phyloP scores from a whole-genome alignment of 2,797 vertebrate genomes.

The Anguilla anguilla region DNA sequence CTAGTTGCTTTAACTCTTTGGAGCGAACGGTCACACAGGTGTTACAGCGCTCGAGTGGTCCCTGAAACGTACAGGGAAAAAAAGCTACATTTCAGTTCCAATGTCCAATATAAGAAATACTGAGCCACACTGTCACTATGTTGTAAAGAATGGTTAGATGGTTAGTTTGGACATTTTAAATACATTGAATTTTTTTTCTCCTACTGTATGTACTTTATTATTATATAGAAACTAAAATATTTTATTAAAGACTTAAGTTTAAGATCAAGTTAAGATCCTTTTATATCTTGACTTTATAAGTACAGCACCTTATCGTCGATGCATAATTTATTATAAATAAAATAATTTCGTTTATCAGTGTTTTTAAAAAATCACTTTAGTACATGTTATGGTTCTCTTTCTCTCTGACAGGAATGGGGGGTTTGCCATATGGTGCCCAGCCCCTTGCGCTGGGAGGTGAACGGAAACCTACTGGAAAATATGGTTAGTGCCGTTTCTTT shows the following conservation, averaged over 20 bases:
- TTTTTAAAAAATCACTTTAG: no score
- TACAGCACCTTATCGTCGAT: neutral
- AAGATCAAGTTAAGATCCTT: neutral
- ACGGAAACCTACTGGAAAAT: constrained; percentile 54
- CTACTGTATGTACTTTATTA: neutral
- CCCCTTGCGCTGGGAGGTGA: constrained; percentile 46
- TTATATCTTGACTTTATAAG: neutral
- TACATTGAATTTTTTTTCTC: neutral
- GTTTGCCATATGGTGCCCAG: constrained; percentile 43
- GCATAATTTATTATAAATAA: neutral
- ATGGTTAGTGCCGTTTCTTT: constrained; percentile 45
- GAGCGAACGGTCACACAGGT: no score
- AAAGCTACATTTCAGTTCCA: neutral
- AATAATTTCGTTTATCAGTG: no score
- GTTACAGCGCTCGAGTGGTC: no score
- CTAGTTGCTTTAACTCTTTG: no score
- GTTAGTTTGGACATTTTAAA: neutral
- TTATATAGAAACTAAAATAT: neutral
- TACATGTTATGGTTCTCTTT: neutral
- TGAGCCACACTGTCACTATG: neutral
- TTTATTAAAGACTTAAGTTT: neutral
- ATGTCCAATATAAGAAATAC: neutral
- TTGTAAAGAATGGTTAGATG: neutral
- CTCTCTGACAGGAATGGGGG: constrained; percentile 29
- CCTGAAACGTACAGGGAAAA: neutral